Evolutionary conservation across 2,888 invertebrate genomes (phyloP).

Genomic region (Dicycla oo): DNA sequence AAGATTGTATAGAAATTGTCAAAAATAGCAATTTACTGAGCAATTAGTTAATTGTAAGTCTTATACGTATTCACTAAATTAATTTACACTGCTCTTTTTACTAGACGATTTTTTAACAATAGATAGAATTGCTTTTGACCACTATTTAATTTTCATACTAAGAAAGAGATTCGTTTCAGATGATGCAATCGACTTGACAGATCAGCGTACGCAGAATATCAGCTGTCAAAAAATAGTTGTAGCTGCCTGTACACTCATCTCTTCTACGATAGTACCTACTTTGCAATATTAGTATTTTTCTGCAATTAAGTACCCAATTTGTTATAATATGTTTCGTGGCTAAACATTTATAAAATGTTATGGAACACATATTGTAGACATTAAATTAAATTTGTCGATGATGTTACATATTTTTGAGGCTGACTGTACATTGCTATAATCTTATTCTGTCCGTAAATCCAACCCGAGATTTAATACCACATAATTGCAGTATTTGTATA

Average conservation of each 20-base stretch:
- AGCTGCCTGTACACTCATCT: background rate
- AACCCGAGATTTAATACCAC: constrained; percentile 53
- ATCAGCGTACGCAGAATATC: background rate
- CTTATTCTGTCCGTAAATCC: constrained; percentile 33
- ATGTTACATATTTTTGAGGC: background rate
- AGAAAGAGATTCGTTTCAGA: background rate
- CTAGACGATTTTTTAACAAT: too few relatives aligned
- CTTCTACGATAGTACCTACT: background rate
- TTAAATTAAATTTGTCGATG: background rate
- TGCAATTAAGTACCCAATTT: too few relatives aligned
- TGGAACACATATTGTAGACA: too few relatives aligned
- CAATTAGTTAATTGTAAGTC: too few relatives aligned
- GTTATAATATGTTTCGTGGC: background rate
- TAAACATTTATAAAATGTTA: too few relatives aligned
- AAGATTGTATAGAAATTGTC: background rate
- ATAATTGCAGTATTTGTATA: constrained; percentile 57
- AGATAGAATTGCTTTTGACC: background rate
- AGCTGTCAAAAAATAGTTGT: background rate
- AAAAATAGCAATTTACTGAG: background rate
- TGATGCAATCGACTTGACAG: background rate
- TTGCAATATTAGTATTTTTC: background rate
- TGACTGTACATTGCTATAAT: constrained; percentile 37
- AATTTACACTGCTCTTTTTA: too few relatives aligned
- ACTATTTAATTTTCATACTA: background rate
- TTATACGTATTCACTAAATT: too few relatives aligned